Evolutionary conservation across 2,888 invertebrate species (phyloP).

Genomic region (Cremastinae sp.): DNA sequence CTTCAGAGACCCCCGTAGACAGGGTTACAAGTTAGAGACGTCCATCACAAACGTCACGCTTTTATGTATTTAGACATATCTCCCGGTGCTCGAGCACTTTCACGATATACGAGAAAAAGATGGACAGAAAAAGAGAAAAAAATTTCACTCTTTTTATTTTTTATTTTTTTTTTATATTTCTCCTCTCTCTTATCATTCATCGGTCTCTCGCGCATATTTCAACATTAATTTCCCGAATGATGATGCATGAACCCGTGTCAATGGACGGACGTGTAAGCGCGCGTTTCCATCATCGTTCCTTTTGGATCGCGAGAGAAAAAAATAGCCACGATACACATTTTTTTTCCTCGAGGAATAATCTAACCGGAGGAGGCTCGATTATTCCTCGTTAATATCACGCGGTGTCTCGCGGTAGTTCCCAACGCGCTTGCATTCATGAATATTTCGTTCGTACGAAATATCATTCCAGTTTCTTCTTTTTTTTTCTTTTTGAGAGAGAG

Average conservation of each 20-base stretch:
- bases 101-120: conserved; percentile 24
- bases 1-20: conserved; percentile 73
- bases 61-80: conserved; percentile 78
- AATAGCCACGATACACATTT: conserved; percentile 28
- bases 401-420: conserved; percentile 38
- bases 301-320: conserved; percentile 6
- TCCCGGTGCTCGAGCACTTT: conserved; percentile 65
- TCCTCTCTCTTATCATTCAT: conserved; percentile 64
- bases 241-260: conserved; percentile 73
- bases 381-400: conserved; percentile 70
- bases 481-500: no score
- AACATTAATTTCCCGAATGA: conserved; percentile 75
- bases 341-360: conserved; percentile 63
- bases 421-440: no score
- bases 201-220: conserved; percentile 70
- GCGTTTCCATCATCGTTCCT: conserved; percentile 70
- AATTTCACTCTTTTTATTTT: conserved; percentile 39
- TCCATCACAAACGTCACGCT: conserved; percentile 78
- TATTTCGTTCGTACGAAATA: no score
- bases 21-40: conserved; percentile 75
- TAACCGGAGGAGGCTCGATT: conserved; percentile 63
- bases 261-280: conserved; percentile 68
- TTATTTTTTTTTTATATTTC: conserved; percentile 27
- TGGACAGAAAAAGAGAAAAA: no score
- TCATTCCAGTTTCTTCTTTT: no score